Evolutionary conservation across 2,888 invertebrate species (phyloP).

Genomic region (Thereva nobilitata): DNA sequence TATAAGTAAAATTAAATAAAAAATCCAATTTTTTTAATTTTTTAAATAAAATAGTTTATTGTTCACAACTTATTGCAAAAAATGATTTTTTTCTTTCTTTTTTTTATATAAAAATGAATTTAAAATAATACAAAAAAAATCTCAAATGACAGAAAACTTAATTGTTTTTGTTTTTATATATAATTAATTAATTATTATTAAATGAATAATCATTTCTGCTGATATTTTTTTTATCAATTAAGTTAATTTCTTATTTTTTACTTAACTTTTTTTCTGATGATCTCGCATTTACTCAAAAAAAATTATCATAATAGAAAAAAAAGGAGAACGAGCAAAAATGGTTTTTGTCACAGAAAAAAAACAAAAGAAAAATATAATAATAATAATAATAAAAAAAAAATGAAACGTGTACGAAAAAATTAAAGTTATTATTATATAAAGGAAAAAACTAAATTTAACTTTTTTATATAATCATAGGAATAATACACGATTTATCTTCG

Average conservation of each 20-base stretch:
- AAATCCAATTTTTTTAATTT: conserved; percentile 31
- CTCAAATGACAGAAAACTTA: conserved; percentile 41
- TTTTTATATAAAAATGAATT: conserved; percentile 40
- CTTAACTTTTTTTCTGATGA: too few relatives aligned
- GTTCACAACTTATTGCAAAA: conserved; percentile 43
- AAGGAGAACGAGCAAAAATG: too few relatives aligned
- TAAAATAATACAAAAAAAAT: conserved; percentile 39
- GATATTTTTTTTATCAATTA: too few relatives aligned
- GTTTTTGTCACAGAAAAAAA: conserved; percentile 14
- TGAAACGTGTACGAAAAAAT: too few relatives aligned
- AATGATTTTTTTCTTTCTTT: conserved; percentile 9
- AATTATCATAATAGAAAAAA: too few relatives aligned
- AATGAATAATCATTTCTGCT: too few relatives aligned
- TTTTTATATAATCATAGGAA: conserved; percentile 12
- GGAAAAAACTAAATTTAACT: not conserved
- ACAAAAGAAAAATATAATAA: conserved; percentile 29
- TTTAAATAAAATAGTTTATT: conserved; percentile 43
- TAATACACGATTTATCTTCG: conserved; percentile 19
- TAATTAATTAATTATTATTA: conserved; percentile 28
- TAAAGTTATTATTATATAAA: too few relatives aligned
- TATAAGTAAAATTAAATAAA: conserved; percentile 16
- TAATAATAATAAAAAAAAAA: conserved; percentile 17
- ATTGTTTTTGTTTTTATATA: conserved; percentile 32
- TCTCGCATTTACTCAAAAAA: too few relatives aligned
- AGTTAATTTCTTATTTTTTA: too few relatives aligned